Evolutionary conservation across 1,140 invertebrate genomes (phyloP), one percentile per base, ranked within the genome.

Genomic region (Apolygus lucorum): DNA sequence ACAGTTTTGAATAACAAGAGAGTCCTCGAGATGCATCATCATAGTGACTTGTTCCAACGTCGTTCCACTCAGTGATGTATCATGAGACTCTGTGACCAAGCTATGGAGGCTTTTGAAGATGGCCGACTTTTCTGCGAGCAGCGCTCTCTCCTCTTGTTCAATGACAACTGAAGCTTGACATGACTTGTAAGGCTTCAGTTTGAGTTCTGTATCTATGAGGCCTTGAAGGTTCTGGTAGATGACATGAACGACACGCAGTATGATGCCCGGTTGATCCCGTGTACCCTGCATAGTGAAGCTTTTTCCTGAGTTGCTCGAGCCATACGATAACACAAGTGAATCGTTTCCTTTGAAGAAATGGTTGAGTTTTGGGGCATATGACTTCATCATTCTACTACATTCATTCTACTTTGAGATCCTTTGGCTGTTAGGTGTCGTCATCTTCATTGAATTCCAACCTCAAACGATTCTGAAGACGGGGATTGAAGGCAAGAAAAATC

Each of bases 231-330:
- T 24, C 13, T 17, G 22, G 22, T 11, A 4, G 22, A 14, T 4
- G 13, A 4, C 2, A 17, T 4, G 11, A 59, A 24, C 54, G 22
- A 14, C 22, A n/a, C 54, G 8, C 22, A 21, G 22, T 4, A 59
- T 59, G 54, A 59, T 24, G 11, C 54, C 54, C 4, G 54, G 54
- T 4, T 59, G 13, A 59, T 22, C 22, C 22, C 8, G 22, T 4
- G 54, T 59, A 4, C 54, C 54, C 22, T 59, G 54, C 11, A 59
- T 59, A 24, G 54, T 59, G 54, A 59, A 59, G 22, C 54, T 59
- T 24, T 59, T 59, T 24, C 54, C 54, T 11, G 54, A 59, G 22
- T 59, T 59, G 54, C 11, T 59, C 22, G 54, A 4, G 8, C 54
- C 54, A 21, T 59, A 59, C 22, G 54, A 59, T 11, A 59, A 59